Base-by-base conservation (phyloP, 1,140 invertebrate species). In the Amyelois transitella region DNA sequence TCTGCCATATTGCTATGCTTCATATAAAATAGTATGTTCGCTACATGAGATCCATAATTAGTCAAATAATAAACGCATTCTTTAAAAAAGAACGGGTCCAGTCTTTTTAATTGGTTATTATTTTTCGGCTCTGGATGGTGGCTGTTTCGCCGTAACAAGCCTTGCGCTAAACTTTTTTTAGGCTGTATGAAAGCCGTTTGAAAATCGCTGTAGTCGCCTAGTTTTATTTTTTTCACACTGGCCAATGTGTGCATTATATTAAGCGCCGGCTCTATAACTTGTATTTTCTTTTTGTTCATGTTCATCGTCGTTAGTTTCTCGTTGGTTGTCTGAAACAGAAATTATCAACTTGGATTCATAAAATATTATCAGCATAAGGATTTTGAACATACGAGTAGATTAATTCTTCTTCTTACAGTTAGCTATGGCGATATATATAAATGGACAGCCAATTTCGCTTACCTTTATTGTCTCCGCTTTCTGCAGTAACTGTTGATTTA, bases 11-110 rank as follows among this genome's bases (percentile, higher is more conserved):
- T 90, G 18, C 90, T 89, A 17, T 94, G 91, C 53, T 91, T 91
- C 53, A 94, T 86, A 53, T 93, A 92, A 68, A 95, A 95, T 44
- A 91, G 89, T 18, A 95, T 87, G n/a, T 94, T 91, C 3, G 91
- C 91, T 1, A 88, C 84, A 58, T 91, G 90, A 18, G 91, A 93
- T 3, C 93, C 94, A 72, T 95, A 95, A 50, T 90, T 92, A 0
- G 89, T 86, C 4, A 95, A 79, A 81, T 95, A 95, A 73, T 93
- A 94, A 0, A 94, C 68, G 63, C 92, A 94, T 74, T 95, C 94
- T 48, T 92, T 90, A 63, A 94, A 94, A 56, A 92, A 92, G 53
- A 92, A 88, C 0, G 89, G 86, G 44, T 91, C 88, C 0, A 91
- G 67, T 67, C 77, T 80, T 62, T 79, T 85, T 12, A 71, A 60